Evolutionary conservation across 2,797 vertebrate genomes (phyloP).

Genomic region (Coccyzus lansbergi): DNA sequence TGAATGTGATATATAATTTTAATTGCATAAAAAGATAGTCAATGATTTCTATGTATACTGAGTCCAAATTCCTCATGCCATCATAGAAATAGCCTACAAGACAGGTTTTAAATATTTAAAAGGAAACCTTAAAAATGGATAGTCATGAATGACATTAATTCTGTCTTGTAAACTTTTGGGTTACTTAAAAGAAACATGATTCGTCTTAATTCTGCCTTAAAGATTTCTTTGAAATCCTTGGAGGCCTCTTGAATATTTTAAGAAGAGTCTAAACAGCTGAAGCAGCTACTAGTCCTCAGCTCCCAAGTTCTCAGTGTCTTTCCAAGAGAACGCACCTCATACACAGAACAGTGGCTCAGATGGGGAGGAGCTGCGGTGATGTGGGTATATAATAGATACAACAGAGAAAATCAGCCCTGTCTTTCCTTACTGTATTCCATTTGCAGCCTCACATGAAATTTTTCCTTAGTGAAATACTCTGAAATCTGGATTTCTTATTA

Average conservation of each 20-base stretch:
- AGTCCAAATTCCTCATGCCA: not conserved
- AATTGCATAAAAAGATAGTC: not conserved
- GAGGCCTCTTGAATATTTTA: slow-evolving; percentile 4
- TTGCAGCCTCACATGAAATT: not conserved
- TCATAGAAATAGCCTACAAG: not conserved
- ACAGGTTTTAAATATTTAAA: slow-evolving; percentile 22
- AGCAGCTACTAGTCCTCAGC: not conserved
- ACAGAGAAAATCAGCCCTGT: not conserved
- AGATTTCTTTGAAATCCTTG: not conserved
- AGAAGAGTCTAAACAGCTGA: not conserved
- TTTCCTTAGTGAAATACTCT: not conserved
- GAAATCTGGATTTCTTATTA: not conserved
- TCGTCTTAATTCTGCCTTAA: slow-evolving; percentile 38
- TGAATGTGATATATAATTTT: not conserved
- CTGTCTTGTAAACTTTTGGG: not conserved
- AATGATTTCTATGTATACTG: slow-evolving; percentile 7
- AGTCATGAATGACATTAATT: not conserved
- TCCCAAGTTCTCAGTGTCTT: not conserved
- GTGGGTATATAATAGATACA: not conserved
- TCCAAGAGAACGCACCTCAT: not conserved
- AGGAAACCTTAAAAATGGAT: not conserved
- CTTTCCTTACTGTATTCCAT: not conserved
- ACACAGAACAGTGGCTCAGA: not conserved
- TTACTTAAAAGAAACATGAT: slow-evolving; percentile 8
- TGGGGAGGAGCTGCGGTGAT: not conserved